Evolutionary conservation across 2,888 invertebrate species (phyloP).

Genomic region (Scaptomyza caliginosa): DNA sequence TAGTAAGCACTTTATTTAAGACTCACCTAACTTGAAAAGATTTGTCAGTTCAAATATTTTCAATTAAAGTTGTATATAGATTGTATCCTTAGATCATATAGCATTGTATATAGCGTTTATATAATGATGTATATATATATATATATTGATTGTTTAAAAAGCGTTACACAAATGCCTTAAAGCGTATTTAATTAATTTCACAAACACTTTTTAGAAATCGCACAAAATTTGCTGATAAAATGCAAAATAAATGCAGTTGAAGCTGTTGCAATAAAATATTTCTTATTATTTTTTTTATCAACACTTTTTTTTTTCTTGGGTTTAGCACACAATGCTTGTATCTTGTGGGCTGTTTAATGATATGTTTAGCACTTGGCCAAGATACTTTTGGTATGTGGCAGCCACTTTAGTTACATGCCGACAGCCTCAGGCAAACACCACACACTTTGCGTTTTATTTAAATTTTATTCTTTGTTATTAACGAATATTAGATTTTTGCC

Average conservation of each 20-base stretch:
- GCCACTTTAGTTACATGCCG: constrained; percentile 41
- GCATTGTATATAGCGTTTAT: constrained; percentile 36
- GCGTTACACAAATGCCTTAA: constrained; percentile 37
- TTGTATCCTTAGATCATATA: constrained; percentile 44
- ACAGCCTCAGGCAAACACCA: constrained; percentile 4
- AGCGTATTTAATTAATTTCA: constrained; percentile 16
- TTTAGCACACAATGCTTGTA: constrained; percentile 36
- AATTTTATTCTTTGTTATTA: background rate
- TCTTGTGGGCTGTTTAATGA: constrained; percentile 44
- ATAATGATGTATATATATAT: constrained; percentile 18
- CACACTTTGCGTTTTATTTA: background rate
- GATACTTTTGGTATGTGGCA: constrained; percentile 34
- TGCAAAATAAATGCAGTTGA: constrained; percentile 55
- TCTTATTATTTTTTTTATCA: background rate
- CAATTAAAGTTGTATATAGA: constrained; percentile 8
- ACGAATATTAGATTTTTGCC: constrained; percentile 38
- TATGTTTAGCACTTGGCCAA: constrained; percentile 53
- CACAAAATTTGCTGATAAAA: constrained; percentile 21
- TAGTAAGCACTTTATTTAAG: constrained; percentile 1
- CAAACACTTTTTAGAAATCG: constrained; percentile 1
- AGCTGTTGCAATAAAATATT: constrained; percentile 37
- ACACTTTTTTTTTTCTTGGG: constrained; percentile 1
- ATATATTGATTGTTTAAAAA: constrained; percentile 30
- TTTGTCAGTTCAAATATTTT: constrained; percentile 34
- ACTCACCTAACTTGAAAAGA: constrained; percentile 44